Evolutionary conservation across 2,797 vertebrate species (phyloP), one percentile per base, ranked within the genome.

Genomic region (Propithecus deckenii): DNA sequence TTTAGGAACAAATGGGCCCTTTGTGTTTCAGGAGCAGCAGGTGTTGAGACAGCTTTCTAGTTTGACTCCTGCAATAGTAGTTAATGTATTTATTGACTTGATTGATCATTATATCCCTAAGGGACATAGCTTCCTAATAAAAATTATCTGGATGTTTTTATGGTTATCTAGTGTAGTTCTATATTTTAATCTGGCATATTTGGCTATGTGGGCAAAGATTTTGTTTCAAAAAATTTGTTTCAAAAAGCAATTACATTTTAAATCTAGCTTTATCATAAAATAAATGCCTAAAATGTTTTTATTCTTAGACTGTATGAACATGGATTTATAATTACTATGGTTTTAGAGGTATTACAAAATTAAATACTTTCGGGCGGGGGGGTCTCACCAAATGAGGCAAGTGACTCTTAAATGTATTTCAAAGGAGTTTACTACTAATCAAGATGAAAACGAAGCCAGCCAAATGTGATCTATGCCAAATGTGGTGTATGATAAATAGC

Each of bases 11-110:
- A 98, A 98, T 86, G 22, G 63, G 91, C 91, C 97, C 93, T 98
- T 97, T 98, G 98, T 98, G 97, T 97, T 97, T 98, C 93, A 97
- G 25, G 84, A 98, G 86, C 84, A 96, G 98, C 98, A 98, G 98
- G 98, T 98, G 97, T 97, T 97, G 83, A 86, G 93, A 65, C 81
- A 97, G 90, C 88, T 94, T 97, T 96, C 97, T 96, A 94, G 95
- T 97, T 96, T 84, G 57, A 96, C 75, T 81, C 89, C 80, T 92
- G 91, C 81, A 94, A 95, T 87, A 80, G 90, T 94, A 85, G 83
- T 96, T 92, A 69, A 23, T 93, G 48, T 96, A 97, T 98, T 98
- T 97, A 85, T 97, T 79, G 94, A 96, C 97, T 97, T 97, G 89
- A 97, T 97, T 96, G 96, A 94, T 85, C 94, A 96, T 92, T 81